A percentile compares a stretch with the other conserved stretches of the same genome.
Conservation (phyloP, 1,140 invertebrate genomes). For the silkworm (Bombyx mori) region DNA sequence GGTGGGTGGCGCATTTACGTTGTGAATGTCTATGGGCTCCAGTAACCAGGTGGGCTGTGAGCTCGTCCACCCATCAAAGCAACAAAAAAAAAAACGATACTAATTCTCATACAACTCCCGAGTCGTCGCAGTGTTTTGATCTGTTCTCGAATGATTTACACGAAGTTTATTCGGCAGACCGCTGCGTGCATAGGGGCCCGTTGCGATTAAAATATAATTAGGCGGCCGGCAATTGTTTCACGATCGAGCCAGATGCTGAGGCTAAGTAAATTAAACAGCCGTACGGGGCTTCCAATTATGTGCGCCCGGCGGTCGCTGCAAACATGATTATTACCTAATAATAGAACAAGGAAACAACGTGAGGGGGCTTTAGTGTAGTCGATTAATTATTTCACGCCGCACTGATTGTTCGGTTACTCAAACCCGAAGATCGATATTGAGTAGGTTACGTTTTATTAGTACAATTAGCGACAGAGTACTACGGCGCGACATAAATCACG, state of each 20-base stretch:
- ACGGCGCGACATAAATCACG: constrained; percentile 48
- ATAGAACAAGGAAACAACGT: constrained; percentile 39
- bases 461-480: constrained; percentile 41
- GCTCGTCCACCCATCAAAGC: too few species aligned
- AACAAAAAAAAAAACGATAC: neutral
- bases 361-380: constrained; percentile 34
- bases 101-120: constrained; percentile 5
- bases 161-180: neutral
- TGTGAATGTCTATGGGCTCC: too few species aligned
- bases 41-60: too few species aligned
- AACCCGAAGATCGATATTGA: neutral
- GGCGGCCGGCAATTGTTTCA: constrained; percentile 62
- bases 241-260: constrained; percentile 60
- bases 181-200: constrained; percentile 29
- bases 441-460: constrained; percentile 52
- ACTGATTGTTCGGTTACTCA: neutral
- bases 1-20: too few species aligned
- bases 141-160: too few species aligned
- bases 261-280: constrained; percentile 64
- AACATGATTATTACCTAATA: constrained; percentile 56
- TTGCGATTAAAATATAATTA: constrained; percentile 70
- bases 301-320: constrained; percentile 34
- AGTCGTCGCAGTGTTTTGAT: neutral
- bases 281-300: constrained; percentile 59
- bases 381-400: constrained; percentile 41